Base-by-base conservation (phyloP, 2,888 invertebrate species). In the Bimastos eiseni region DNA sequence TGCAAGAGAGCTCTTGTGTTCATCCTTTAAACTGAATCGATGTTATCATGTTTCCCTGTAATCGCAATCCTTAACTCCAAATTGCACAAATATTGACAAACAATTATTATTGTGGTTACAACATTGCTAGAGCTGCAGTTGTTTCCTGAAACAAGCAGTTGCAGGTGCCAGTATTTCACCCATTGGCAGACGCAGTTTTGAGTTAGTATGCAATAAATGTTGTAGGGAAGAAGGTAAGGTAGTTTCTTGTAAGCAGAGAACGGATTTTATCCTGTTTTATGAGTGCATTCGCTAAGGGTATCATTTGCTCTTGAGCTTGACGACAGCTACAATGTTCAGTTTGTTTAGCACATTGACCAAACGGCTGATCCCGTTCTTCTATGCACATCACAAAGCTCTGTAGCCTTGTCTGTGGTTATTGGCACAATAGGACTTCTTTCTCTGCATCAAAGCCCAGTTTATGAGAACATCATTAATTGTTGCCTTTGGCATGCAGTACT, bases 351-450 rank as follows among this genome's bases (percentile, higher is more conserved):
- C 70, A 70, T 70, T 70, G 70, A 70, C 70, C 70, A 70, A n/a
- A n/a, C n/a, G 70, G 70, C 30, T 70, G 70, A 70, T 70, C n/a
- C 70, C 8, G 30, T 30, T 70, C 70, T n/a, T 70, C 70, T 11
- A n/a, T n/a, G n/a, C 30, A 70, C 70, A 70, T 70, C 70, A n/a
- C 8, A 70, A 70, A 70, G n/a, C n/a, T n/a, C 30, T 70, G 70
- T 70, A 70, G n/a, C 70, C 70, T 70, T n/a, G 70, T 30, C 70
- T 70, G 70, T n/a, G n/a, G 70, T 70, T 70, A 70, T 6, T 70
- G 70, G 70, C n/a, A 70, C 70, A 70, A 70, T 70, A 70, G 70
- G n/a, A 70, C 70, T 70, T n/a, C 49, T 49, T 49, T 49, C 70
- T 70, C n/a, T 70, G 70, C 70, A n/a, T 70, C 70, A 70, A n/a